phyloP scores from a whole-genome alignment of 2,888 invertebrate genomes.

The Fissipunctia ypsillon region DNA sequence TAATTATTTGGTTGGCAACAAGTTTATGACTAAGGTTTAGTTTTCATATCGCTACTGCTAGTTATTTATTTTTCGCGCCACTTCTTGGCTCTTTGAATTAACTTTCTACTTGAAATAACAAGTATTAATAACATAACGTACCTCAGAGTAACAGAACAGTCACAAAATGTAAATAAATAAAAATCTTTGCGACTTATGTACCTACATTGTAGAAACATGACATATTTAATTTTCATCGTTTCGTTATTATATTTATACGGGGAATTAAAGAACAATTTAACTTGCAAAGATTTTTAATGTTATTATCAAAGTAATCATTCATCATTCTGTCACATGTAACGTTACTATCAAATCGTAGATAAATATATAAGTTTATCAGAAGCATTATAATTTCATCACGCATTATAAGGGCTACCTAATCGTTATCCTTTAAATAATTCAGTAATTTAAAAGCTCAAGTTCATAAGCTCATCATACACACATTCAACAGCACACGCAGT shows the following conservation, averaged over 20 bases:
- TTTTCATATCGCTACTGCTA: constrained; percentile 50
- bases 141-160: constrained; percentile 57
- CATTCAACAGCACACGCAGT: constrained; percentile 1
- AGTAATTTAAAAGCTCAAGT: background rate
- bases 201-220: constrained; percentile 35
- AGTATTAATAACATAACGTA: constrained; percentile 61
- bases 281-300: constrained; percentile 69
- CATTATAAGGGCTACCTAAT: background rate
- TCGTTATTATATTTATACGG: constrained; percentile 32
- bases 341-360: constrained; percentile 18
- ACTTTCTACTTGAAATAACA: constrained; percentile 56
- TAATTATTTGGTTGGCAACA: constrained; percentile 56
- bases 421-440: background rate
- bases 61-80: constrained; percentile 56
- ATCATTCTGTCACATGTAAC: constrained; percentile 21
- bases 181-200: constrained; percentile 69
- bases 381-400: constrained; percentile 5
- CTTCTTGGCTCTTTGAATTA: constrained; percentile 43
- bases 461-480: constrained; percentile 17
- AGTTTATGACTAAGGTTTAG: constrained; percentile 58
- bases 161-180: constrained; percentile 67
- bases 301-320: constrained; percentile 61
- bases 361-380: constrained; percentile 1
- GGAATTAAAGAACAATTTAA: constrained; percentile 48
- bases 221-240: constrained; percentile 47